phyloP scores from a whole-genome alignment of 2,113 vertebrate species.

The Xiphophorus hellerii region DNA sequence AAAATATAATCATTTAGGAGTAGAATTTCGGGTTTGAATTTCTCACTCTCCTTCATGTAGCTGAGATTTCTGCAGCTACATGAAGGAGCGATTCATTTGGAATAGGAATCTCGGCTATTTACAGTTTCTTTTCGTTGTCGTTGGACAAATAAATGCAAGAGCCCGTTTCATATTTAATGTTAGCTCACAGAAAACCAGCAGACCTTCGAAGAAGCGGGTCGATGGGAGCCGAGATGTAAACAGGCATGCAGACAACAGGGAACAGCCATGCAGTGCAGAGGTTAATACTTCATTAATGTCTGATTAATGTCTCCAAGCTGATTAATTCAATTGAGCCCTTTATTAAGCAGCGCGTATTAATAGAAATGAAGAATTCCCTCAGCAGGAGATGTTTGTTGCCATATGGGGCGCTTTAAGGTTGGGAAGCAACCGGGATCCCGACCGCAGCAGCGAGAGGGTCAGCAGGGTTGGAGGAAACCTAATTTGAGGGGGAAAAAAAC shows the following conservation, averaged over 20 bases:
- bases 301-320: slow-evolving; percentile 73
- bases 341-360: slow-evolving; percentile 59
- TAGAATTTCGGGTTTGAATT: not conserved
- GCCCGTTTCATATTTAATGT: slow-evolving; percentile 5
- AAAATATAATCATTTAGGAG: not conserved
- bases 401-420: slow-evolving; percentile 62
- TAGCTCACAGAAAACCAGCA: not conserved
- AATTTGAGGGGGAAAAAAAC: slow-evolving; percentile 1
- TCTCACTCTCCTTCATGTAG: not conserved
- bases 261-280: slow-evolving; percentile 65
- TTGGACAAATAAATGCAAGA: not conserved
- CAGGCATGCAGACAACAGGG: slow-evolving; percentile 37
- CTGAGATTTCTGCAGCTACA: not conserved
- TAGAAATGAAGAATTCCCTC: slow-evolving; percentile 57
- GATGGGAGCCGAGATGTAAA: slow-evolving; percentile 34
- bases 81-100: not conserved
- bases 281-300: slow-evolving; percentile 74
- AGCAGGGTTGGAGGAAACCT: slow-evolving; percentile 46
- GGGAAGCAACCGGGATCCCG: slow-evolving; percentile 10
- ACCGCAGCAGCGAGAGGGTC: slow-evolving; percentile 21
- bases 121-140: not conserved
- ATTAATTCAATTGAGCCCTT: slow-evolving; percentile 72
- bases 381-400: slow-evolving; percentile 61
- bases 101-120: not conserved
- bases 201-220: slow-evolving; percentile 30